Percentiles rank a stretch among this genome's conserved stretches.
Conservation (phyloP, 2,888 invertebrate species). For the Lamproptera curius region DNA sequence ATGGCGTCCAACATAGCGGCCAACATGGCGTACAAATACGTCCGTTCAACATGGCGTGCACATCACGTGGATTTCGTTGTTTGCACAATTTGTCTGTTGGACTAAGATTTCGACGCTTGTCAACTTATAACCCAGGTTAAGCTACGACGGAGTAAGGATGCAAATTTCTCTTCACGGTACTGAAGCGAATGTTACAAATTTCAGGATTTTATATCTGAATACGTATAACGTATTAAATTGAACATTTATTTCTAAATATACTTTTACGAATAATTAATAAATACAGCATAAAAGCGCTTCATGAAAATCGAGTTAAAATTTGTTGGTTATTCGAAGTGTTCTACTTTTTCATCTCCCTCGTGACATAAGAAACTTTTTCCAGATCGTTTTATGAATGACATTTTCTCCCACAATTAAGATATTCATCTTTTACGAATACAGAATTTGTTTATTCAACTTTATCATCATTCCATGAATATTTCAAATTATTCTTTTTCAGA, state of each 20-base stretch:
- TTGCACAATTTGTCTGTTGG: constrained; percentile 56
- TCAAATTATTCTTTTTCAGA: constrained; percentile 15
- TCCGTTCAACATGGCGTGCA: constrained; percentile 42
- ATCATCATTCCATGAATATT: constrained; percentile 19
- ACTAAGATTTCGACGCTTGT: constrained; percentile 41
- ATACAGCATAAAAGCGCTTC: too few species aligned
- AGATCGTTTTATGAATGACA: not conserved
- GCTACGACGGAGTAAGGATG: constrained; percentile 42
- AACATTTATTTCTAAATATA: too few species aligned
- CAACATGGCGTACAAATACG: constrained; percentile 43
- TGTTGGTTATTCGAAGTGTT: too few species aligned
- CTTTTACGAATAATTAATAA: too few species aligned
- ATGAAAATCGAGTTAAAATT: too few species aligned
- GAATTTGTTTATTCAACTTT: constrained; percentile 19
- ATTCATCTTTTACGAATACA: constrained; percentile 14
- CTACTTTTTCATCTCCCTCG: too few species aligned
- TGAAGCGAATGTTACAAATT: too few species aligned
- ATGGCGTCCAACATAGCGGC: constrained; percentile 45
- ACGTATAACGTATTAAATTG: too few species aligned
- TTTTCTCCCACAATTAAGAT: constrained; percentile 10
- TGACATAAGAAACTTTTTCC: too few species aligned
- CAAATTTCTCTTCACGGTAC: constrained; percentile 36
- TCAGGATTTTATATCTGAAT: too few species aligned
- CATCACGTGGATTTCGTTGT: constrained; percentile 50
- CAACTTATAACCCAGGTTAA: constrained; percentile 26